Conservation (phyloP, 2,888 invertebrate species). For the Synergus itoensis region DNA sequence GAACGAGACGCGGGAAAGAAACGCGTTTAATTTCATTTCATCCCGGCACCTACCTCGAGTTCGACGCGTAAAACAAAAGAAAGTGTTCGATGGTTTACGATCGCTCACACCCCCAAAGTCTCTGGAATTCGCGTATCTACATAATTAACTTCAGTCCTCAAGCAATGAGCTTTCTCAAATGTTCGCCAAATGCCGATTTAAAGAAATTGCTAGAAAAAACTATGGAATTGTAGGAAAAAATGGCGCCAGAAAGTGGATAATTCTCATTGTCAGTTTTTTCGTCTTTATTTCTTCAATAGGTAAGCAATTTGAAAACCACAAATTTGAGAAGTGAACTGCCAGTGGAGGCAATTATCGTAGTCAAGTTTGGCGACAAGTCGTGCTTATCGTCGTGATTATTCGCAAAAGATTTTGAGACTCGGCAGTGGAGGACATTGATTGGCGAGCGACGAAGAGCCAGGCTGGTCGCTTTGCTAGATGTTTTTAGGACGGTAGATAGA, state of each 20-base stretch:
- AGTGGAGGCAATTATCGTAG: conserved; percentile 18
- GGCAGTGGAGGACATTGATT: conserved; percentile 74
- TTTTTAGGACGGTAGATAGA: conserved; percentile 78
- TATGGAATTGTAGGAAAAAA: no score
- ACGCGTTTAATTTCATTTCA: conserved; percentile 67
- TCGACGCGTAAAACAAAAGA: conserved; percentile 60
- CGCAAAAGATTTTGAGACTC: conserved; percentile 24
- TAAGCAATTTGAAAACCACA: no score
- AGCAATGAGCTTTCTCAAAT: no score
- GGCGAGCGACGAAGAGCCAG: conserved; percentile 65
- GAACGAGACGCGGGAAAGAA: conserved; percentile 62
- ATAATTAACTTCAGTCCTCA: conserved; percentile 50
- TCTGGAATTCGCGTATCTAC: conserved; percentile 55
- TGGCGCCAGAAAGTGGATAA: no score
- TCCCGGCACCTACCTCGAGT: conserved; percentile 60
- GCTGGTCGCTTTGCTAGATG: conserved; percentile 69
- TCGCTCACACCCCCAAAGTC: conserved; percentile 56
- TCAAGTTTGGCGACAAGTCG: conserved; percentile 44
- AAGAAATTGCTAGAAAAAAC: no score
- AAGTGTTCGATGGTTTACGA: conserved; percentile 64
- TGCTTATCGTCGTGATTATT: conserved; percentile 19
- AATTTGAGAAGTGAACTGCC: not conserved
- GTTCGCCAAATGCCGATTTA: no score
- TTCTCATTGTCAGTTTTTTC: no score
- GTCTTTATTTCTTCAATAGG: no score